A percentile compares a stretch with the other conserved stretches of the same genome.
Evolutionary conservation across 53 echinoderm and acorn worm genomes (phyloP).

Genomic region (Henricia sp.): DNA sequence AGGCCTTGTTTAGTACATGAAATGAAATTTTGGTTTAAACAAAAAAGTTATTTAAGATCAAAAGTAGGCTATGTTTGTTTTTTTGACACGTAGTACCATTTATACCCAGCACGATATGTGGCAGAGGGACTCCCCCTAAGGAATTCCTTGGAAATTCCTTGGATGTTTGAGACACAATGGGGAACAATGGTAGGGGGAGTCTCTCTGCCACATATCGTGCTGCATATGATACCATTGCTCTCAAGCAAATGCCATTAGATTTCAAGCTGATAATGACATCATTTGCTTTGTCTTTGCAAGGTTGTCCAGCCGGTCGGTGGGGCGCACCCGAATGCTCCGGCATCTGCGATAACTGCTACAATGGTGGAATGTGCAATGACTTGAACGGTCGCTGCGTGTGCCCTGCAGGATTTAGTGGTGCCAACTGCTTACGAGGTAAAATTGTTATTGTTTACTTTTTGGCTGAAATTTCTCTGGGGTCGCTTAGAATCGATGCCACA

Average conservation of each 20-base stretch:
- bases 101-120: too few species aligned
- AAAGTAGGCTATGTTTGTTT: too few species aligned
- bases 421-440: constrained; percentile 73
- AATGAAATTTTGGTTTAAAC: too few species aligned
- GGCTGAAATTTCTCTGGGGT: too few species aligned
- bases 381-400: constrained; percentile 73
- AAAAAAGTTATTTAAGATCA: too few species aligned
- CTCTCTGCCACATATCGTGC: not conserved
- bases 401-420: constrained; percentile 76
- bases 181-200: not conserved
- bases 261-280: too few species aligned
- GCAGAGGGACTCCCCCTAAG: not conserved
- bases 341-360: constrained; percentile 83
- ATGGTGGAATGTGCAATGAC: constrained; percentile 85
- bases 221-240: too few species aligned
- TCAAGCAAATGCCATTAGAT: too few species aligned
- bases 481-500: too few species aligned
- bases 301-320: constrained; percentile 72
- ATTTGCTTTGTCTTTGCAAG: constrained; percentile 32
- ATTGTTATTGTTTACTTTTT: too few species aligned
- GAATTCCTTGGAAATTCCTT: not conserved
- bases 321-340: constrained; percentile 68
- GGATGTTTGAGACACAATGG: not conserved
- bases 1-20: too few species aligned
- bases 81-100: too few species aligned